Evolutionary conservation across 2,113 vertebrate genomes (phyloP).

Genomic region (Boulengeromyrus knoepffleri): DNA sequence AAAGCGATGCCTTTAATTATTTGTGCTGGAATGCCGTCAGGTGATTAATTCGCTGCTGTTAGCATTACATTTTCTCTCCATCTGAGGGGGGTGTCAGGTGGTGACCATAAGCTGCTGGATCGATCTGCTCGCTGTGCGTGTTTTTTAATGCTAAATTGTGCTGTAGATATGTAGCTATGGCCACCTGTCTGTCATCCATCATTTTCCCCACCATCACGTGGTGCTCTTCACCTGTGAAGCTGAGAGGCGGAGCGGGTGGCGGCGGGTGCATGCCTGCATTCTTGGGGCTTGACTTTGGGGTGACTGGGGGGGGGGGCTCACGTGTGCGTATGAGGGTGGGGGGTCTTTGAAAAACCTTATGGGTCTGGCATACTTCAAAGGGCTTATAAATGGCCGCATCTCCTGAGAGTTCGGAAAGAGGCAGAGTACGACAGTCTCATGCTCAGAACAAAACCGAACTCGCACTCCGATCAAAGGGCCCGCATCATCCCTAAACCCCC

Average conservation of each 20-base stretch:
- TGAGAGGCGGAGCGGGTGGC: not conserved
- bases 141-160: not conserved
- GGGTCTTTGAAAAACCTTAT: not conserved
- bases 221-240: not conserved
- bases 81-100: not conserved
- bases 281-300: not conserved
- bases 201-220: not conserved
- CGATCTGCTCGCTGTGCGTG: not conserved
- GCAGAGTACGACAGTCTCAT: not conserved
- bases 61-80: not conserved
- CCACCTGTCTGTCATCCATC: not conserved
- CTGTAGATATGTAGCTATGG: not conserved
- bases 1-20: not conserved
- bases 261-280: not conserved
- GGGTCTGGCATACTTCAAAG: not conserved
- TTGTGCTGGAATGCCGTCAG: not conserved
- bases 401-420: not conserved
- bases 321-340: not conserved
- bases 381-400: not conserved
- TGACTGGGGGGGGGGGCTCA: not conserved
- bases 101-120: not conserved
- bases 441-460: not conserved
- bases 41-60: conserved; percentile 9
- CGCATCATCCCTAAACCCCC: not conserved
- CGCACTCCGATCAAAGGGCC: not conserved